Evolutionary conservation across 1,140 invertebrate genomes (phyloP).

Genomic region (Eciton burchellii): DNA sequence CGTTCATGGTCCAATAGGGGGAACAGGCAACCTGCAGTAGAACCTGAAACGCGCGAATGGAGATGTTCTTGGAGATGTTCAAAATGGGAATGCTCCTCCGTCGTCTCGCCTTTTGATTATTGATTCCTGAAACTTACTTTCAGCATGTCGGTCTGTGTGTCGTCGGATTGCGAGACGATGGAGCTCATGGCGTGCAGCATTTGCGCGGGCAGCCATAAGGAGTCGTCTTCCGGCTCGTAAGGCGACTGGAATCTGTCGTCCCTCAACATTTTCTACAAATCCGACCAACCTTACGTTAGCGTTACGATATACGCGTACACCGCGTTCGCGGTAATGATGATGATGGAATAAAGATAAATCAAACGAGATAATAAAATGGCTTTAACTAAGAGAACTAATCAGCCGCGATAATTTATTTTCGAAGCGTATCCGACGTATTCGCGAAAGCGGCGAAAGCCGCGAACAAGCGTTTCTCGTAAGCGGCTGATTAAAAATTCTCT

Average conservation of each 20-base stretch:
- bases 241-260: conserved; percentile 96
- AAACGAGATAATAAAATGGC: too few relatives aligned
- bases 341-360: too few relatives aligned
- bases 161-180: conserved; percentile 90
- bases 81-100: background rate
- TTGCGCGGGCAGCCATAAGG: conserved; percentile 95
- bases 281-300: background rate
- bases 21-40: conserved; percentile 93
- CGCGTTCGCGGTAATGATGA: too few relatives aligned
- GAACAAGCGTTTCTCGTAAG: background rate
- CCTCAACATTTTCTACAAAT: conserved; percentile 92
- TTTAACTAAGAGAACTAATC: too few relatives aligned
- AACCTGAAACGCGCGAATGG: conserved; percentile 85
- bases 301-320: background rate
- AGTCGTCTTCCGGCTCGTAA: conserved; percentile 96
- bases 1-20: conserved; percentile 93
- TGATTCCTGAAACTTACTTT: conserved; percentile 85
- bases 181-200: conserved; percentile 93
- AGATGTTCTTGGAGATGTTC: background rate
- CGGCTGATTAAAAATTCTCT: conserved; percentile 15
- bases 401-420: background rate
- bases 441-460: background rate
- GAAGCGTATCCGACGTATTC: too few relatives aligned
- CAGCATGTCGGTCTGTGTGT: conserved; percentile 91
- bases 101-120: background rate